Evolutionary conservation across 1,140 invertebrate species (phyloP).

Genomic region (Drosophila ohnishii): DNA sequence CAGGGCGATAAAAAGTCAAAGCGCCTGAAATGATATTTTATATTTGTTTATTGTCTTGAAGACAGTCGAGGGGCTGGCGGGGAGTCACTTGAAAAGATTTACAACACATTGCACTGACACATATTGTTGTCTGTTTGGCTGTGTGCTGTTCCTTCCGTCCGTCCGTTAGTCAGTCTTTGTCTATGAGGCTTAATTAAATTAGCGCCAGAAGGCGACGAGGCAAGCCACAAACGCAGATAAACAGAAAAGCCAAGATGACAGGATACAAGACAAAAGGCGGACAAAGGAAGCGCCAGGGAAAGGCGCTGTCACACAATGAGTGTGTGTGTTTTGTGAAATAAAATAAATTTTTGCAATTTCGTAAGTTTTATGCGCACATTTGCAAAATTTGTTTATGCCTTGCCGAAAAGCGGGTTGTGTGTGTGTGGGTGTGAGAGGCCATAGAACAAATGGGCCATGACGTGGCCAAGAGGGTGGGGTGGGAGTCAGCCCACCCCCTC

Average conservation of each 20-base stretch:
- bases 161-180: constrained; percentile 48
- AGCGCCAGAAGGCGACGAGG: constrained; percentile 64
- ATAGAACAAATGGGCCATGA: constrained; percentile 44
- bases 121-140: constrained; percentile 43
- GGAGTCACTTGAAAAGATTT: constrained; percentile 59
- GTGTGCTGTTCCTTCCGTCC: constrained; percentile 2
- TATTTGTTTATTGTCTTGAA: constrained; percentile 37
- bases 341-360: constrained; percentile 72
- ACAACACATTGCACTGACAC: constrained; percentile 73
- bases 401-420: constrained; percentile 26
- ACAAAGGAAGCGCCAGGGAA: constrained; percentile 31
- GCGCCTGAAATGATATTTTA: constrained; percentile 50
- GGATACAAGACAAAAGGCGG: constrained; percentile 16
- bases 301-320: constrained; percentile 14
- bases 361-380: constrained; percentile 77
- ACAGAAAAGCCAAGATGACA: constrained; percentile 39
- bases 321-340: constrained; percentile 32
- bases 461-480: constrained; percentile 12
- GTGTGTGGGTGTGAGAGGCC: constrained; percentile 4
- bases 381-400: constrained; percentile 70
- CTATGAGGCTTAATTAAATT: constrained; percentile 78
- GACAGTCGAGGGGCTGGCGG: neutral
- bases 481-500: neutral
- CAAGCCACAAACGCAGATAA: constrained; percentile 53
- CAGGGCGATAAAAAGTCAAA: constrained; percentile 52